Evolutionary conservation across 2,888 invertebrate species (phyloP), one percentile per base, ranked within the genome.

Genomic region (Micoletzkya japonica): DNA sequence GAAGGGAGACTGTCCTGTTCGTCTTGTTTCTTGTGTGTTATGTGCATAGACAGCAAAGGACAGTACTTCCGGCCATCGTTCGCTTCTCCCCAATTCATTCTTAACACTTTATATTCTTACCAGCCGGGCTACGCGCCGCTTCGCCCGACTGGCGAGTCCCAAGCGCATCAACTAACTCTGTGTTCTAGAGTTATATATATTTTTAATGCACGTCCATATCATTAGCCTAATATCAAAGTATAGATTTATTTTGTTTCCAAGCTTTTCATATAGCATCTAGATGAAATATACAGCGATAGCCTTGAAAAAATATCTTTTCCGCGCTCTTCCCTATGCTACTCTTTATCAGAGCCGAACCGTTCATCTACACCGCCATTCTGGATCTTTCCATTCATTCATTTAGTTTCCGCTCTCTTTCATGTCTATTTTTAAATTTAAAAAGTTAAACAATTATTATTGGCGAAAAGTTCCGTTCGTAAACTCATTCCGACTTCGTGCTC

Each of bases 41-140:
- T 50, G 50, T n/a, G 63, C 30, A 7, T 50, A 50, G 30, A 63
- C 50, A 32, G 24, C 50, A 37, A 63, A 63, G 10, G 63, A 50
- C 4, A 63, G 36, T 6, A 63, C 63, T 50, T 63, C 63, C 10
- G 63, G 63, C 63, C 63, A 63, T 63, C 63, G 32, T 32, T 49
- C 49, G 7, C 32, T 32, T n/a, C 4, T 10, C 20, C 17, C 32
- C 4, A 63, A 50, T 50, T 63, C 63, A n/a, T 63, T 50, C 63
- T 63, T 44, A 10, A 44, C n/a, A n/a, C n/a, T n/a, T n/a, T n/a
- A n/a, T n/a, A n/a, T n/a, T n/a, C n/a, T n/a, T n/a, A n/a, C n/a
- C n/a, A n/a, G n/a, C n/a, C n/a, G n/a, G n/a, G n/a, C n/a, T n/a
- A n/a, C n/a, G n/a, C n/a, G n/a, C n/a, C n/a, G n/a, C n/a, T n/a